A percentile compares a stretch with the other conserved stretches of the same genome.
These are phyloP conservation scores for Hyles lineata DNA, from an alignment of 2,888 invertebrate species.

Conservation along the genomic window DNA sequence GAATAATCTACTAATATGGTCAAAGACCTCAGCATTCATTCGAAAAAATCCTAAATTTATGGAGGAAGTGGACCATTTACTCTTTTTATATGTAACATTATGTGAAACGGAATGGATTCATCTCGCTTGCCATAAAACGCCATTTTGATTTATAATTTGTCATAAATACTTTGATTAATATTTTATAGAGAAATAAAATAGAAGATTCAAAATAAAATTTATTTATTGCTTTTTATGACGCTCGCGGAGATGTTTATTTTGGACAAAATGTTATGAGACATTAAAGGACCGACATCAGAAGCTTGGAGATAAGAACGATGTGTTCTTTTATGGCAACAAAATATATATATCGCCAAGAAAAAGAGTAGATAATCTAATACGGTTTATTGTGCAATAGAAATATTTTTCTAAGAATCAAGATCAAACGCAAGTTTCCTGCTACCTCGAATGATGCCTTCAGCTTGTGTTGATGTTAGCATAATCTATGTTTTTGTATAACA, in stretches of 20 bases:
- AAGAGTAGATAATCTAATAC: no score
- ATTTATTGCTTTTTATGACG: conserved; percentile 15
- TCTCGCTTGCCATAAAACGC: conserved; percentile 23
- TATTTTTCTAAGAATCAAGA: no score
- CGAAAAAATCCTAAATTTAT: conserved; percentile 46
- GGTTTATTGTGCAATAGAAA: no score
- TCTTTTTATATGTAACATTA: conserved; percentile 35
- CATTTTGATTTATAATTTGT: conserved; percentile 23
- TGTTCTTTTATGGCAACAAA: no score
- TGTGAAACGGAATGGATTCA: conserved; percentile 27
- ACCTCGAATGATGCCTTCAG: no score
- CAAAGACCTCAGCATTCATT: conserved; percentile 43
- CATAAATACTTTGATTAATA: conserved; percentile 23
- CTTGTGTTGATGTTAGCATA: no score
- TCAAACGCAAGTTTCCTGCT: no score
- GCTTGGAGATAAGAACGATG: not conserved
- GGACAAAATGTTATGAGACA: not conserved
- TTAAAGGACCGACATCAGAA: not conserved
- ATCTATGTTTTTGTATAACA: no score
- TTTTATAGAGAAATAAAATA: conserved; percentile 12
- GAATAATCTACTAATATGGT: conserved; percentile 32
- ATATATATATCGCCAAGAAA: no score
- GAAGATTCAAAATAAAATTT: not conserved
- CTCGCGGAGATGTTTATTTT: not conserved
- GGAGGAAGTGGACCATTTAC: conserved; percentile 48